Percentiles rank a stretch among this genome's conserved stretches.
Conservation (phyloP, 2,113 vertebrate species). For the Ictalurus punctatus region DNA sequence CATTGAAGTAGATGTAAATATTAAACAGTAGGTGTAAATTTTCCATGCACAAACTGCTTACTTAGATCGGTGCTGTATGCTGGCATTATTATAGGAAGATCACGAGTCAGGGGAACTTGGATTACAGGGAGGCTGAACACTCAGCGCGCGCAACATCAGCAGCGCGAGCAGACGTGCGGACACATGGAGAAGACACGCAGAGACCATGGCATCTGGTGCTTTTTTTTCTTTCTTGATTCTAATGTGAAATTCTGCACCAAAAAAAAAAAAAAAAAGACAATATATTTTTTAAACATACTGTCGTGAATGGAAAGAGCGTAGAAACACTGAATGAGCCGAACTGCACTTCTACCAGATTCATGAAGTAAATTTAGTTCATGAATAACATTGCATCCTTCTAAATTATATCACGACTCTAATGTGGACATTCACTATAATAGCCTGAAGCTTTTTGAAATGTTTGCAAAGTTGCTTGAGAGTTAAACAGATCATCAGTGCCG, state of each 20-base stretch:
- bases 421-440: background rate
- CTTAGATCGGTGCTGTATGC: too few relatives aligned
- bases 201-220: background rate
- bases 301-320: background rate
- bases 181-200: background rate
- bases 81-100: background rate
- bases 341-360: background rate
- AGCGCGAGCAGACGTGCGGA: background rate
- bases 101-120: background rate
- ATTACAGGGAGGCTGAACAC: background rate
- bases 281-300: background rate
- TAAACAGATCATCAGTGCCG: background rate
- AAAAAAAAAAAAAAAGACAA: background rate
- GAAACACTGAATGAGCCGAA: background rate
- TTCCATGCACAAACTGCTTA: background rate
- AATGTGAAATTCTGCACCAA: background rate
- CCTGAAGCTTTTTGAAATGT: background rate
- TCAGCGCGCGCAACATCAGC: conserved; percentile 7
- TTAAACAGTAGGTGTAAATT: background rate
- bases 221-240: background rate
- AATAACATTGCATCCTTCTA: background rate
- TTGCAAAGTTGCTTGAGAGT: background rate
- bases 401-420: background rate
- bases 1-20: background rate
- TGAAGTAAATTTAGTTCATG: background rate